Evolutionary conservation across 2,113 vertebrate species (phyloP), one percentile per base, ranked within the genome.

Genomic region (Struthidea cinerea): DNA sequence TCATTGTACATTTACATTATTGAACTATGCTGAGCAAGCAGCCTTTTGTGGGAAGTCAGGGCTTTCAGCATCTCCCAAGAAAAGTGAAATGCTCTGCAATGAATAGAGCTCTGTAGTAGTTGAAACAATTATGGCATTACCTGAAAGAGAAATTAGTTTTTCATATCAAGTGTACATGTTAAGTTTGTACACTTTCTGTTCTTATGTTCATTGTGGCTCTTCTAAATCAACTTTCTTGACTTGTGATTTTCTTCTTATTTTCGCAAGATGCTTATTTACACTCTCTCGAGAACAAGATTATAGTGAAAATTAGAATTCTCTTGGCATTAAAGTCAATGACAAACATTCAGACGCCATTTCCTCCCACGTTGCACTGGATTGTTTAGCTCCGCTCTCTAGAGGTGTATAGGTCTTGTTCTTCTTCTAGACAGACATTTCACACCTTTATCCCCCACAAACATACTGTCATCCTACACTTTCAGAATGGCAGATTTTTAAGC

Each of bases 361-460:
- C 94, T 97, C 96, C 94, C 96, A 95, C 93, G 47, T 93, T 93
- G 95, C 82, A 57, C 67, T 89, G 89, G 91, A 93, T 98, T 98
- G 95, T 97, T 98, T 97, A 93, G 94, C 97, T 97, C 96, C 97
- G 78, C 95, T 97, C 92, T 79, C 70, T 70, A 96, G 97, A 97
- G 94, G 96, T 95, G 87, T 96, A 93, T 96, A 97, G 97, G 96
- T 95, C 97, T 94, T 96, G 84, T 97, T 97, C 95, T 95, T 97
- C 97, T 96, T 96, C 96, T 93, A 97, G 97, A 97, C 97, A 97
- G 94, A 96, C 92, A 26, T 97, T 98, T 98, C 97, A 96, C 97
- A 98, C 97, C 97, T 97, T 97, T 97, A 96, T 96, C 97, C 96
- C 95, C 96, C 93, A 97, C 93, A 98, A 97, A 90, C 94, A 96